Evolutionary conservation across 2,888 invertebrate genomes (phyloP).

Genomic region (Flabesymbios commensalis): DNA sequence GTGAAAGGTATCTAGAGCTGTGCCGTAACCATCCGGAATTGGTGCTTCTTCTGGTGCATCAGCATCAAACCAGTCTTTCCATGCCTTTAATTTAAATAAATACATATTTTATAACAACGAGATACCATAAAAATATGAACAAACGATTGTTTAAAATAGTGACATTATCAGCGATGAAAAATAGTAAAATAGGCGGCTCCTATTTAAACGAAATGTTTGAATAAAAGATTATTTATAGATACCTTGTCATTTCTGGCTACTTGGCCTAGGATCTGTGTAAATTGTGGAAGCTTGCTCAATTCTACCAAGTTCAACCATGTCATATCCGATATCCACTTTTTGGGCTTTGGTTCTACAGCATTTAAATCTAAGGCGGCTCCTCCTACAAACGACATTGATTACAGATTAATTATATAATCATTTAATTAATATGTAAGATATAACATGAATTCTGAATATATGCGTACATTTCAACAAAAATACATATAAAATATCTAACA

Average conservation of each 20-base stretch:
- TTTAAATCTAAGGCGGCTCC: constrained; percentile 62
- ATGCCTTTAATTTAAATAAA: constrained; percentile 42
- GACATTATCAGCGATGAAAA: too few relatives aligned
- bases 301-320: constrained; percentile 63
- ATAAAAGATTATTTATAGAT: too few relatives aligned
- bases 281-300: constrained; percentile 59
- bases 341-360: constrained; percentile 62
- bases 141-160: too few relatives aligned
- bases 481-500: neutral
- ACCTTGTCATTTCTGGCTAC: constrained; percentile 61
- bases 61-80: constrained; percentile 62
- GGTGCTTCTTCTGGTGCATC: constrained; percentile 60
- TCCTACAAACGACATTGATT: constrained; percentile 40
- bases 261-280: constrained; percentile 59
- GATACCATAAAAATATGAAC: too few relatives aligned
- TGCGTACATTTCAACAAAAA: neutral
- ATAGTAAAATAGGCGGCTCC: too few relatives aligned
- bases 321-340: constrained; percentile 63
- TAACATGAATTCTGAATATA: neutral
- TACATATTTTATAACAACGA: too few relatives aligned
- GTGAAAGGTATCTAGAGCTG: constrained; percentile 56
- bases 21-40: constrained; percentile 60
- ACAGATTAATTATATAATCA: neutral
- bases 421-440: neutral
- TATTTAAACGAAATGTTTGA: too few relatives aligned